Conservation (phyloP, 2,797 vertebrate genomes). For the Thaleichthys pacificus region DNA sequence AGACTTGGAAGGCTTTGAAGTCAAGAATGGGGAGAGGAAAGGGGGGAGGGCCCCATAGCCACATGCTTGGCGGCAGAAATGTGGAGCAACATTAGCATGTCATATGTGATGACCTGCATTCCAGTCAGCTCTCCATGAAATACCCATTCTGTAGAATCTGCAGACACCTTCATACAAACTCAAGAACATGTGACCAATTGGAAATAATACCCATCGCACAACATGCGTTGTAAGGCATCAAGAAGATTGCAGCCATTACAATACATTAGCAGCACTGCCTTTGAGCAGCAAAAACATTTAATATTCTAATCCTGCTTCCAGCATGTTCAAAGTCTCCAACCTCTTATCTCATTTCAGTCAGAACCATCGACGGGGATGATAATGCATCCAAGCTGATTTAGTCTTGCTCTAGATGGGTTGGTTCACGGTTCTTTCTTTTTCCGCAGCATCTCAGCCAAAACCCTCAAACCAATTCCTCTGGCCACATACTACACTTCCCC, state of each 20-base stretch:
- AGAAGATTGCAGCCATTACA: slow-evolving; percentile 33
- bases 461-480: too few species aligned
- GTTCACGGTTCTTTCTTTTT: neutral
- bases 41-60: neutral
- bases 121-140: neutral
- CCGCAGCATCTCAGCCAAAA: neutral
- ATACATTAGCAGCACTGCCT: slow-evolving; percentile 30
- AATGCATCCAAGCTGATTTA: neutral
- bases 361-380: neutral
- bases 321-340: slow-evolving; percentile 21
- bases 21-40: slow-evolving; percentile 18
- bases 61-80: slow-evolving; percentile 8
- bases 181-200: neutral
- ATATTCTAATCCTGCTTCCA: slow-evolving; percentile 23
- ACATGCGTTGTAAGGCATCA: slow-evolving; percentile 26
- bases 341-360: neutral
- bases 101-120: neutral
- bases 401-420: neutral
- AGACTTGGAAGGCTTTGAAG: slow-evolving; percentile 30
- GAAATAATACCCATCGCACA: neutral
- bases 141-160: neutral
- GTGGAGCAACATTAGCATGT: slow-evolving; percentile 10
- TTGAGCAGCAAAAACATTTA: slow-evolving; percentile 24
- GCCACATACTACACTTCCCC: neutral
- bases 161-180: neutral